These are phyloP conservation scores for Macquaria australasica DNA, from an alignment of 2,113 vertebrate genomes.

Conservation along the genomic window DNA sequence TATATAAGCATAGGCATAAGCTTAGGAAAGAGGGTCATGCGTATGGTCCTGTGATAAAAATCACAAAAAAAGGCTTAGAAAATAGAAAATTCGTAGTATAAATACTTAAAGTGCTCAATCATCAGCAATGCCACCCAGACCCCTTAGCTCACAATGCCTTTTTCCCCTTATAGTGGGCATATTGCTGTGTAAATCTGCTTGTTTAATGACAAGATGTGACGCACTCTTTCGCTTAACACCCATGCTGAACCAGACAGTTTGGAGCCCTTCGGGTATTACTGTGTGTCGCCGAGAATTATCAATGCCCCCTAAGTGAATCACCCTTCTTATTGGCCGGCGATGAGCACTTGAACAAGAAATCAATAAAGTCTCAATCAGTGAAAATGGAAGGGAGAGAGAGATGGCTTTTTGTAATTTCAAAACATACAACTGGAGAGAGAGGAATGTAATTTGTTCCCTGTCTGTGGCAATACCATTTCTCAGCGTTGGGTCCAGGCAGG, in stretches of 20 bases:
- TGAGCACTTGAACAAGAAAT: constrained; percentile 77
- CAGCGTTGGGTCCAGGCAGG: background rate
- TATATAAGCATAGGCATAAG: background rate
- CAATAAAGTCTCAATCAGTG: constrained; percentile 78
- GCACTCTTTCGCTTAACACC: constrained; percentile 64
- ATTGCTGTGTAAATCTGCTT: constrained; percentile 57
- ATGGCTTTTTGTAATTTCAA: constrained; percentile 54
- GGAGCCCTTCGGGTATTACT: constrained; percentile 63
- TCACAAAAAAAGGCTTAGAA: background rate
- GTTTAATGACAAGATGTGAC: constrained; percentile 61
- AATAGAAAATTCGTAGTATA: background rate
- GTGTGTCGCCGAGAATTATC: constrained; percentile 74
- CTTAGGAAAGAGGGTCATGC: background rate
- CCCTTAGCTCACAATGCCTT: constrained; percentile 1
- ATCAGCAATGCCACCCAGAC: background rate
- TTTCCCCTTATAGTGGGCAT: background rate
- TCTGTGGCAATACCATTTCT: constrained; percentile 33
- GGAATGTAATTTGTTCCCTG: constrained; percentile 60
- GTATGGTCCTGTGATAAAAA: background rate
- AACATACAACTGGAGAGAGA: constrained; percentile 42
- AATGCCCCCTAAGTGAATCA: constrained; percentile 73
- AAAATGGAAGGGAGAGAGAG: constrained; percentile 54
- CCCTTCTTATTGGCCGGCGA: constrained; percentile 73
- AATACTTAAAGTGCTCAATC: constrained; percentile 6
- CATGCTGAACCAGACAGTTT: constrained; percentile 65